Evolutionary conservation across 2,888 invertebrate genomes (phyloP), one percentile per base, ranked within the genome.

Genomic region (Papilio elwesi): DNA sequence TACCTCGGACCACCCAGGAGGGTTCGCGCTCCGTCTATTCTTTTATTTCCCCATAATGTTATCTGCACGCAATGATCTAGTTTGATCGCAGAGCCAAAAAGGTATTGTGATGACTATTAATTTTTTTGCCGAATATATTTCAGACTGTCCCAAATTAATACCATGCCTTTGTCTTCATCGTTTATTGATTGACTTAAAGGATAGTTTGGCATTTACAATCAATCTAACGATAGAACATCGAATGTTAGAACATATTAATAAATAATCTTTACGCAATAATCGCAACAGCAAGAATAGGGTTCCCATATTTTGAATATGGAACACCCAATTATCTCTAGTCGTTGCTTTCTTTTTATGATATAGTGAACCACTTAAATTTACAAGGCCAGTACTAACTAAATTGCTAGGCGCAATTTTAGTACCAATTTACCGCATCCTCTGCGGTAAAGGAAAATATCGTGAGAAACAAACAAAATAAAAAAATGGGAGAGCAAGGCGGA

Each of bases 41-140:
- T 81, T 86, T 87, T 85, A 86, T 89, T 87, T 89, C 87, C 87
- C 87, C 86, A 86, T 85, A 86, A 88, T 87, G 87, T 90, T 90
- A 91, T 91, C 91, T 87, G 79, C 75, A 75, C 75, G 79, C 84
- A 84, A 85, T 87, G 84, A 90, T 88, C 90, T 76, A 82, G 84
- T 79, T 82, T 83, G 85, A 85, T 85, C 79, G 81, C 79, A 79
- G 78, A 77, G 80, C 80, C 79, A 79, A 70, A 81, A 81, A 79
- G 80, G 78, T 78, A 77, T 77, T 79, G 76, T 80, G 78, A 79
- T 78, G 72, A 66, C 76, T 76, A 65, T 62, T 63, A n/a, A 7
- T 49, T 62, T 71, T 70, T 69, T 70, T 57, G 16, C 38, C 43
- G 12, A 48, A 59, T 66, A 70, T 51, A 26, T 65, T 64, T 68